A percentile compares a stretch with the other conserved stretches of the same genome.
phyloP scores from a whole-genome alignment of 2,113 vertebrate genomes.

The Paradoxurus hermaphroditus region DNA sequence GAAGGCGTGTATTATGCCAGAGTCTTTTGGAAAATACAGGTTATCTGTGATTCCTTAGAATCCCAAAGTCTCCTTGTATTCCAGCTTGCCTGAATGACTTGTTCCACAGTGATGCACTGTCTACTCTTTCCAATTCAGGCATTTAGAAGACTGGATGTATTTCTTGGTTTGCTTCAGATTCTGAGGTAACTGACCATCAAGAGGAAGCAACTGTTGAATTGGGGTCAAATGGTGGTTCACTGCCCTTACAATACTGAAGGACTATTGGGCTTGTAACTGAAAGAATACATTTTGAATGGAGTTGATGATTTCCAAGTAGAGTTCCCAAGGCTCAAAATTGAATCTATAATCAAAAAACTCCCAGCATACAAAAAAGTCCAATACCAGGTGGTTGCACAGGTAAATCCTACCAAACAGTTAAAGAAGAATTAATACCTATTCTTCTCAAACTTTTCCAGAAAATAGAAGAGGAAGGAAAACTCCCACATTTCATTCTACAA shows the following conservation, averaged over 20 bases:
- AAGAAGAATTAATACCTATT: not conserved
- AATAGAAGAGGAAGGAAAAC: not conserved
- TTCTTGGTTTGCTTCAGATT: not conserved
- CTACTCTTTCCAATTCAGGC: not conserved
- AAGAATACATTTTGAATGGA: not conserved
- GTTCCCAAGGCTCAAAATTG: not conserved
- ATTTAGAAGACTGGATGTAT: not conserved
- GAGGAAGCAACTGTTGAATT: not conserved
- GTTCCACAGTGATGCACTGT: not conserved
- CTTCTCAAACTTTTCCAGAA: not conserved
- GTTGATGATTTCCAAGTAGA: not conserved
- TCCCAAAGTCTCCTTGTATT: not conserved
- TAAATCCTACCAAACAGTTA: not conserved
- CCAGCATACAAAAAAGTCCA: not conserved
- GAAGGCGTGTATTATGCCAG: slow-evolving; percentile 17
- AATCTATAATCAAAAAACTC: not conserved
- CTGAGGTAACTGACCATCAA: not conserved
- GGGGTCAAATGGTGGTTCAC: not conserved
- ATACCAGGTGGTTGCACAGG: not conserved
- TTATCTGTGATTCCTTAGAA: not conserved
- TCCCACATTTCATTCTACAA: not conserved
- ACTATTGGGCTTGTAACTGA: not conserved
- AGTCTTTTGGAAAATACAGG: not conserved
- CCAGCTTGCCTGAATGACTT: not conserved
- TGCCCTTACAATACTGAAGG: not conserved